A percentile compares a stretch with the other conserved stretches of the same genome.
Evolutionary conservation across 2,888 invertebrate genomes (phyloP).

Genomic region (Ganaspis brasiliensis): DNA sequence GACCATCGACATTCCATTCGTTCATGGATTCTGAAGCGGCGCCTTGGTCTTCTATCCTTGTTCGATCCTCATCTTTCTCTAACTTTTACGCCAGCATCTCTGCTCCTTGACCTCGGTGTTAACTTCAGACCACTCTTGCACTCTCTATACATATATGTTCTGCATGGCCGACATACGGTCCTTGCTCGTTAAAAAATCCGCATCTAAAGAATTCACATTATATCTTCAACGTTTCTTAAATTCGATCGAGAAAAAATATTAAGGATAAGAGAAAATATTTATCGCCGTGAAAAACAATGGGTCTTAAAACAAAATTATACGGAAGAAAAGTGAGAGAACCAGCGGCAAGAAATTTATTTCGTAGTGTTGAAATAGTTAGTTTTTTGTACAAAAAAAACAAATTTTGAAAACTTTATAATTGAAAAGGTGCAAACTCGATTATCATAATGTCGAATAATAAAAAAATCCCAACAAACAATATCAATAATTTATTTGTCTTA

Average conservation of each 20-base stretch:
- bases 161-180: constrained; percentile 44
- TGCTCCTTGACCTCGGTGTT: constrained; percentile 60
- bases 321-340: neutral
- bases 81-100: constrained; percentile 51
- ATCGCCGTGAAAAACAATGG: constrained; percentile 20
- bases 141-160: constrained; percentile 50
- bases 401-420: too few relatives aligned
- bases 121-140: constrained; percentile 52
- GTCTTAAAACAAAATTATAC: constrained; percentile 19
- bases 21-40: constrained; percentile 56
- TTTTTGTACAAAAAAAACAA: neutral
- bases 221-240: neutral
- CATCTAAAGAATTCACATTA: constrained; percentile 13
- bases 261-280: constrained; percentile 27
- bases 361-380: neutral
- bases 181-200: constrained; percentile 38
- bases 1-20: constrained; percentile 64
- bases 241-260: constrained; percentile 28
- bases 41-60: constrained; percentile 10
- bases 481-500: too few relatives aligned
- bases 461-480: too few relatives aligned
- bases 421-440: too few relatives aligned
- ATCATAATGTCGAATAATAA: too few relatives aligned
- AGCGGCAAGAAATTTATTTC: neutral
- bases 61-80: constrained; percentile 49